These are phyloP conservation scores for Passer domesticus DNA, from an alignment of 2,113 vertebrate species.

Conservation along the genomic window DNA sequence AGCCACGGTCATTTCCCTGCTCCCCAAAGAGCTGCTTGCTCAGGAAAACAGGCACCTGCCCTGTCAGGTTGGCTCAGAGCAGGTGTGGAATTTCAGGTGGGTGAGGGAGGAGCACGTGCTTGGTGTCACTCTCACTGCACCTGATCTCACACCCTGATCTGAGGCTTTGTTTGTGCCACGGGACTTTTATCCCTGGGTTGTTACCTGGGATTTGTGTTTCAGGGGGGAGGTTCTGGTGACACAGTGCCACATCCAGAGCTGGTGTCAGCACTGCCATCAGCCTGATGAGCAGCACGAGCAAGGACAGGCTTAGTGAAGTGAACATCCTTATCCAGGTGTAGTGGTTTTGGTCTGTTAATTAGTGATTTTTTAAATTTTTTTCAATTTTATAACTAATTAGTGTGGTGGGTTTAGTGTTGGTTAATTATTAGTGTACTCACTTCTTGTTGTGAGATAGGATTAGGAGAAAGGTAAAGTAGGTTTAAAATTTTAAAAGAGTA, in stretches of 20 bases:
- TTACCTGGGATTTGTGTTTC: background rate
- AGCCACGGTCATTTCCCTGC: background rate
- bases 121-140: background rate
- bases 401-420: background rate
- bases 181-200: background rate
- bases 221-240: background rate
- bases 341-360: background rate
- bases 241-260: background rate
- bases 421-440: background rate
- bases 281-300: background rate
- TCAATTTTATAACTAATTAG: background rate
- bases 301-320: background rate
- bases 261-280: background rate
- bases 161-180: background rate
- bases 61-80: background rate
- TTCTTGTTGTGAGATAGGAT: background rate
- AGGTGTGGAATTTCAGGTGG: background rate
- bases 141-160: slow-evolving; percentile 13
- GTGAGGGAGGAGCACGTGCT: background rate
- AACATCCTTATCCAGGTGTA: background rate
- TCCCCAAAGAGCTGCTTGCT: background rate
- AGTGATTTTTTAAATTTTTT: background rate
- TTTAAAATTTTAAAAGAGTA: background rate
- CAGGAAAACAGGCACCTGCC: background rate
- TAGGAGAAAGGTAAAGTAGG: background rate